These are phyloP conservation scores for Pyrgilauda ruficollis DNA, from an alignment of 2,113 vertebrate genomes.

Conservation along the genomic window DNA sequence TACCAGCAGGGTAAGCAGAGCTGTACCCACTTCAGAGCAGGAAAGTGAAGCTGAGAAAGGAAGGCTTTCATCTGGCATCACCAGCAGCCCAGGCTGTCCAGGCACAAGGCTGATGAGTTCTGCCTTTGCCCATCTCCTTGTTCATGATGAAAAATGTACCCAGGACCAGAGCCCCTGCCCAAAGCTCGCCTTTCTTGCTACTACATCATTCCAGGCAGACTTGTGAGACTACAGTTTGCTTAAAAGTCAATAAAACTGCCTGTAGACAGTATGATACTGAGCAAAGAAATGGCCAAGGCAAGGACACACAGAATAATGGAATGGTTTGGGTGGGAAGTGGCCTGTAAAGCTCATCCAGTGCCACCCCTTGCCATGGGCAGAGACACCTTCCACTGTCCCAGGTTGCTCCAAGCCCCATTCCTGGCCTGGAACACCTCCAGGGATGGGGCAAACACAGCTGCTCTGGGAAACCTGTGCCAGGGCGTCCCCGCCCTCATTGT, in stretches of 20 bases:
- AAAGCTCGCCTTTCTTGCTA: not conserved
- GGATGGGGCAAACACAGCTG: not conserved
- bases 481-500: fast-evolving
- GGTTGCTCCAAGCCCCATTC: fast-evolving
- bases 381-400: fast-evolving
- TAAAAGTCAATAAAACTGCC: not conserved
- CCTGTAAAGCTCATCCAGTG: fast-evolving
- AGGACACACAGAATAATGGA: not conserved
- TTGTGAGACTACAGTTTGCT: not conserved
- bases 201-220: not conserved
- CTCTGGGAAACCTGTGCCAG: not conserved
- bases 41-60: not conserved
- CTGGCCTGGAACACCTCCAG: not conserved
- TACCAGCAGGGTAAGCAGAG: not conserved
- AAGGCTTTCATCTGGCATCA: not conserved
- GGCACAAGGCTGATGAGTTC: not conserved
- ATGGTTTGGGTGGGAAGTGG: not conserved
- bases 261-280: fast-evolving
- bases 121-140: not conserved
- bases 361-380: fast-evolving
- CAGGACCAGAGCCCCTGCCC: not conserved
- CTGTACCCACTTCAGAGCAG: not conserved
- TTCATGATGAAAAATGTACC: not conserved
- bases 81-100: not conserved
- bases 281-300: not conserved